A percentile compares a stretch with the other conserved stretches of the same genome.
Conservation (phyloP, 2,888 invertebrate species). For the Volucella bombylans region DNA sequence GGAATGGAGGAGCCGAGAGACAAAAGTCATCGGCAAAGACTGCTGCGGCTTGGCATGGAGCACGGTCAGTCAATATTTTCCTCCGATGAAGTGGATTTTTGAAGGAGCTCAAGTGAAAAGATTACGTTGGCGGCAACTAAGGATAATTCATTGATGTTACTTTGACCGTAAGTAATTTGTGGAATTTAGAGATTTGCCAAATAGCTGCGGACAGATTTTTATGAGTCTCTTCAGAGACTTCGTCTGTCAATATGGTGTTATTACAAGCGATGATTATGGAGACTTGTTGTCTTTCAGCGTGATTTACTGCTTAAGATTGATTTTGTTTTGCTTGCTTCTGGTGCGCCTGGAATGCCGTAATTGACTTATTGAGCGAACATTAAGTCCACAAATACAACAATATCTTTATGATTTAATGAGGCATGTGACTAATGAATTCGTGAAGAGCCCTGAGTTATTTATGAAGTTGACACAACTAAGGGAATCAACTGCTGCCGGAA, state of each 20-base stretch:
- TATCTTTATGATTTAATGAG: slow-evolving; percentile 14
- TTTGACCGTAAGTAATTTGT: slow-evolving; percentile 49
- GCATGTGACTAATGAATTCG: not conserved
- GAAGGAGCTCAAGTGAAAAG: slow-evolving; percentile 56
- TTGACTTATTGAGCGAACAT: slow-evolving; percentile 2
- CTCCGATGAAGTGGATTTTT: slow-evolving; percentile 56
- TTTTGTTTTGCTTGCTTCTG: not conserved
- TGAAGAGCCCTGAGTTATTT: too few species aligned
- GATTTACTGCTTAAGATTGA: slow-evolving; percentile 24
- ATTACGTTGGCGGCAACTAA: slow-evolving; percentile 40
- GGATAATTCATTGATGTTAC: slow-evolving; percentile 53
- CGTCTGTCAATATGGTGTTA: slow-evolving; percentile 14
- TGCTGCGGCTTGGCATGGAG: not conserved
- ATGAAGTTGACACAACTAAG: too few species aligned
- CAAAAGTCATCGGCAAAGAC: slow-evolving; percentile 10
- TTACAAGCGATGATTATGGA: slow-evolving; percentile 18
- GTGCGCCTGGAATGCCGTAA: not conserved
- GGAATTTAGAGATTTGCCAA: slow-evolving; percentile 25
- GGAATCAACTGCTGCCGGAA: too few species aligned
- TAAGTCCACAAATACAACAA: not conserved
- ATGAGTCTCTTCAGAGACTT: slow-evolving; percentile 23
- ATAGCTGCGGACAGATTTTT: slow-evolving; percentile 18
- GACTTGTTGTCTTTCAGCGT: slow-evolving; percentile 26
- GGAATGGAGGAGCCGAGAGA: not conserved
- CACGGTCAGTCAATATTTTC: slow-evolving; percentile 53